Base-by-base conservation (phyloP, 2,113 vertebrate species). In the Phyllostomus hastatus region DNA sequence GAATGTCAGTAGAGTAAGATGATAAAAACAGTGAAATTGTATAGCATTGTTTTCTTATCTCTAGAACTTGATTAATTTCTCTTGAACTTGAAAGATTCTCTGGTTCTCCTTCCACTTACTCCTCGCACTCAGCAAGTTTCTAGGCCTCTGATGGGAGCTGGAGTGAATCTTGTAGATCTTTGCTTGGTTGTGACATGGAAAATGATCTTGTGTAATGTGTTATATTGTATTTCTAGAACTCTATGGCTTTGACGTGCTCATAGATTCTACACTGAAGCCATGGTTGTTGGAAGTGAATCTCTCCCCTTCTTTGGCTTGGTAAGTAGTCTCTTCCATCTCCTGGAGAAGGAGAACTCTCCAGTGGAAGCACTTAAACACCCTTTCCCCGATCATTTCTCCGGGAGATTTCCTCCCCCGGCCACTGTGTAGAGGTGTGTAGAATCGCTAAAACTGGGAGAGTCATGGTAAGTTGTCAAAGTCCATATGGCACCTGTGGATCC, bases 281-380 rank as follows among this genome's bases (percentile, higher is more conserved):
- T 99, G 99, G 99, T 98, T 99, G 92, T 98, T 99, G 97, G 99
- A 99, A 98, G 99, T 99, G 95, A 99, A 99, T 97, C 99, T 99
- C 10, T 99, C 99, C 64, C 99, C 99, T 85, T 99, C 99, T 22
- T 87, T 99, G 97, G 99, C 99, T 82, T 99, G 99, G 99, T 99
- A 98, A 99, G 99, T 98, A 99, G 99, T 98, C 96, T 95, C 80
- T 98, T 78, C 61, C 2, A 16, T 20, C 54, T 95, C 89, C 70
- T 28, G 61, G 33, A n/a, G 85, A 95, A 79, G 59, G 80, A 90
- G 15, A 81, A 16, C 22, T 24, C 93, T 97, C 70, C 5, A 72
- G 14, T 26, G 15, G 66, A 11, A 84, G 54, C 54, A 90, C 54
- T 95, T 41, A 89, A 78, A 85, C 73, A 35, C 19, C 16, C 87